phyloP scores from a whole-genome alignment of 2,888 invertebrate genomes.

The Drosophila mimetica region DNA sequence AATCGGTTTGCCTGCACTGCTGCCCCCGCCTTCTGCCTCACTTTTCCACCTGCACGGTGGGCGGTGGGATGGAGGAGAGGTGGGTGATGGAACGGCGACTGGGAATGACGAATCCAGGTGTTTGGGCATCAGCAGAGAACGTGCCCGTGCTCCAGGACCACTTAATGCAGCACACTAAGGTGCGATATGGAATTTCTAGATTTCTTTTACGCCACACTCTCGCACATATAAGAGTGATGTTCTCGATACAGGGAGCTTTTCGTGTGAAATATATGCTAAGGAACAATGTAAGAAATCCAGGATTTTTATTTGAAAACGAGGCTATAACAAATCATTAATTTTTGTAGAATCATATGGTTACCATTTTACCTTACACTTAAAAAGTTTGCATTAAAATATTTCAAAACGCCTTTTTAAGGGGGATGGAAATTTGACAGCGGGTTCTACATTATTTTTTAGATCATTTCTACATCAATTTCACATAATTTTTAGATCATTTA shows the following conservation, averaged over 20 bases:
- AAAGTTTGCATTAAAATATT: too few species aligned
- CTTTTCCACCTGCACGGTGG: conserved; percentile 10
- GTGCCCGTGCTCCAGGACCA: conserved; percentile 70
- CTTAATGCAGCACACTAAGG: conserved; percentile 72
- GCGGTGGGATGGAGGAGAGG: not conserved
- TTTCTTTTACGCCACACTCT: conserved; percentile 61
- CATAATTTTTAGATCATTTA: too few species aligned
- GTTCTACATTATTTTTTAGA: too few species aligned
- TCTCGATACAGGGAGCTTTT: conserved; percentile 53
- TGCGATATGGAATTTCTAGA: conserved; percentile 77
- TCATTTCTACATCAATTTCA: too few species aligned
- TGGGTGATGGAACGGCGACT: not conserved
- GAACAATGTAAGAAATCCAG: too few species aligned
- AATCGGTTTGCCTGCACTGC: conserved; percentile 65
- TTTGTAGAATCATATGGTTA: too few species aligned
- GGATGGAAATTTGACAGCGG: too few species aligned
- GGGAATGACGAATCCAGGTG: conserved; percentile 4
- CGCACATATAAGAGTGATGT: conserved; percentile 45
- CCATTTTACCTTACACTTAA: too few species aligned
- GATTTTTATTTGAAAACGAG: too few species aligned
- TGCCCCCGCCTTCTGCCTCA: conserved; percentile 49
- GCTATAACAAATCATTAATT: too few species aligned
- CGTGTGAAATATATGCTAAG: too few species aligned
- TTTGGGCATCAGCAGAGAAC: conserved; percentile 45
- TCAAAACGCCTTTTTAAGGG: too few species aligned